These are phyloP conservation scores for Phalera bucephala DNA, from an alignment of 2,888 invertebrate genomes.

Conservation along the genomic window DNA sequence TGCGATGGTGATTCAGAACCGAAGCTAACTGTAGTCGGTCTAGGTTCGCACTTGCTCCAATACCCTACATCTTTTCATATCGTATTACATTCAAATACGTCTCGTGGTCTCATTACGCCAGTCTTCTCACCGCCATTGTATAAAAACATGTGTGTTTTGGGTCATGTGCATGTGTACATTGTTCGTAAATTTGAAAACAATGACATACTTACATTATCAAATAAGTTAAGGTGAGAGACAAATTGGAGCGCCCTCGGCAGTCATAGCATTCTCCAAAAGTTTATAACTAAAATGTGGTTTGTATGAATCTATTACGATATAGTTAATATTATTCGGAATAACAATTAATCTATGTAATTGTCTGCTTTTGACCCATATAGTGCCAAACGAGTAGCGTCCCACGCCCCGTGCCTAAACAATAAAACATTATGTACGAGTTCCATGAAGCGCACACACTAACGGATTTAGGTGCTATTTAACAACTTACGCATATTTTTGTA, in stretches of 20 bases:
- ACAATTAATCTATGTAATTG: conserved; percentile 13
- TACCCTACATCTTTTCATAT: conserved; percentile 71
- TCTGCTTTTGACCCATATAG: conserved; percentile 47
- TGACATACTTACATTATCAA: conserved; percentile 34
- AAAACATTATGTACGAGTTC: conserved; percentile 47
- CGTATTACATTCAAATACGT: conserved; percentile 57
- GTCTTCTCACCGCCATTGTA: conserved; percentile 43
- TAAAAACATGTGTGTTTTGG: conserved; percentile 33
- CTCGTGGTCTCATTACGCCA: conserved; percentile 55
- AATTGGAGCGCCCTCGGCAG: neutral
- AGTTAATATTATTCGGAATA: conserved; percentile 4
- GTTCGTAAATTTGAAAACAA: conserved; percentile 15
- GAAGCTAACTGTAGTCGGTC: conserved; percentile 59
- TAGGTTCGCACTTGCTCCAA: conserved; percentile 64
- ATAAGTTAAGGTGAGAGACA: conserved; percentile 6
- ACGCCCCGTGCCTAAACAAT: conserved; percentile 57
- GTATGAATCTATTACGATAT: neutral
- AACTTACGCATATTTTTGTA: conserved; percentile 41
- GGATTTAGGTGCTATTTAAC: conserved; percentile 42
- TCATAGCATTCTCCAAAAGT: no score
- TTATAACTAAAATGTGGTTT: no score
- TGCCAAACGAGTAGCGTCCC: conserved; percentile 38
- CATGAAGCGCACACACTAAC: conserved; percentile 44
- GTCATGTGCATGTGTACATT: conserved; percentile 24
- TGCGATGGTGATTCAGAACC: conserved; percentile 61